phyloP scores from a whole-genome alignment of 2,888 invertebrate species.

The Aricia artaxerxes region DNA sequence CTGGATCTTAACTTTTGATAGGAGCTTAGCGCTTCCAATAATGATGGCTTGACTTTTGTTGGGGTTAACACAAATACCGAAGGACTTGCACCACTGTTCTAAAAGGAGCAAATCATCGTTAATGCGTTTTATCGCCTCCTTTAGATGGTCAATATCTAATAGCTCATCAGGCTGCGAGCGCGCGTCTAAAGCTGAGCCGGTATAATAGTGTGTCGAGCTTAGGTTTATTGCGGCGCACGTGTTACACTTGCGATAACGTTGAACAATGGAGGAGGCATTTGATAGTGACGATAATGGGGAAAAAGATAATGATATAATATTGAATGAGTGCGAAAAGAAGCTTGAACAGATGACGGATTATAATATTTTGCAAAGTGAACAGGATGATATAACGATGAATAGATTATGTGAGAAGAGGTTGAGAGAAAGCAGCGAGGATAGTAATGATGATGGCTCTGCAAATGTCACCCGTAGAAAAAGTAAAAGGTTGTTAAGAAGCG shows the following conservation, averaged over 20 bases:
- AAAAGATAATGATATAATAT: not conserved
- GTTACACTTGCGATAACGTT: not conserved
- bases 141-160: too few relatives aligned
- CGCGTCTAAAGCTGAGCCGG: not conserved
- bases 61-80: too few relatives aligned
- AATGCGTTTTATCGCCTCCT: too few relatives aligned
- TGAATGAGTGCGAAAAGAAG: not conserved
- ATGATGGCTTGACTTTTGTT: too few relatives aligned
- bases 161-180: not conserved
- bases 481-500: not conserved
- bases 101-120: too few relatives aligned
- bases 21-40: too few relatives aligned
- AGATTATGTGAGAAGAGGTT: not conserved
- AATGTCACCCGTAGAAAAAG: slow-evolving; percentile 4
- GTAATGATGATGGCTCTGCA: not conserved
- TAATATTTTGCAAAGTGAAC: not conserved
- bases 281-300: not conserved
- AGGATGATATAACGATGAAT: not conserved
- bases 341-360: not conserved
- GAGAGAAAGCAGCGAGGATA: slow-evolving; percentile 4
- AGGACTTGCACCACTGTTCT: too few relatives aligned
- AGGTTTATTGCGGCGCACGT: not conserved
- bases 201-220: not conserved
- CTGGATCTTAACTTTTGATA: too few relatives aligned
- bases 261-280: not conserved